phyloP scores from a whole-genome alignment of 2,113 vertebrate genomes.

The Catagonus wagneri region DNA sequence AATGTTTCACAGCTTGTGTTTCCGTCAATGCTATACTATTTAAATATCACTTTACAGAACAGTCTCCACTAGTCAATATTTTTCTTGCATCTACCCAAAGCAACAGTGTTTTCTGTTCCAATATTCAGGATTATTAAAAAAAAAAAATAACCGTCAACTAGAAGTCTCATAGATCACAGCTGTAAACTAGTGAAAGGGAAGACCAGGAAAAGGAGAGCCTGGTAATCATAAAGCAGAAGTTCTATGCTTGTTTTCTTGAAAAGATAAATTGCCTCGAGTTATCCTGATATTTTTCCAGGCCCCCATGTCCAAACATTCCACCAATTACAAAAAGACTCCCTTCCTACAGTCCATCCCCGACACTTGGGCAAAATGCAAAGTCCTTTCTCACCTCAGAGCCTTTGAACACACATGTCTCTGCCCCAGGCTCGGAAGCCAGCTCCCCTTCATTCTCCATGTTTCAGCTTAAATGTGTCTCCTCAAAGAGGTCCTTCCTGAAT shows the following conservation, averaged over 20 bases:
- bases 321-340: neutral
- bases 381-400: too few species aligned
- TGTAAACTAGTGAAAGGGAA: neutral
- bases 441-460: neutral
- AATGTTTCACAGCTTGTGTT: neutral
- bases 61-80: neutral
- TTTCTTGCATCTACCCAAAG: neutral
- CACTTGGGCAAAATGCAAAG: neutral
- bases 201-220: neutral
- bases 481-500: neutral
- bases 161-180: neutral
- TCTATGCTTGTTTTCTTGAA: neutral
- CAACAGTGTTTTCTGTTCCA: neutral
- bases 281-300: neutral
- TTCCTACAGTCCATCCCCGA: neutral
- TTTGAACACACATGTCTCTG: neutral
- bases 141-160: neutral
- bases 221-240: neutral
- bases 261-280: neutral
- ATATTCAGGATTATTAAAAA: neutral
- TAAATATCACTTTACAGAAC: constrained; percentile 33
- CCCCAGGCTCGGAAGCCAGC: neutral
- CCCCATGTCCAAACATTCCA: neutral
- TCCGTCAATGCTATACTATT: neutral
- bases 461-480: neutral